Evolutionary conservation across 1,140 invertebrate genomes (phyloP), one percentile per base, ranked within the genome.

Genomic region (Argopecten irradians): DNA sequence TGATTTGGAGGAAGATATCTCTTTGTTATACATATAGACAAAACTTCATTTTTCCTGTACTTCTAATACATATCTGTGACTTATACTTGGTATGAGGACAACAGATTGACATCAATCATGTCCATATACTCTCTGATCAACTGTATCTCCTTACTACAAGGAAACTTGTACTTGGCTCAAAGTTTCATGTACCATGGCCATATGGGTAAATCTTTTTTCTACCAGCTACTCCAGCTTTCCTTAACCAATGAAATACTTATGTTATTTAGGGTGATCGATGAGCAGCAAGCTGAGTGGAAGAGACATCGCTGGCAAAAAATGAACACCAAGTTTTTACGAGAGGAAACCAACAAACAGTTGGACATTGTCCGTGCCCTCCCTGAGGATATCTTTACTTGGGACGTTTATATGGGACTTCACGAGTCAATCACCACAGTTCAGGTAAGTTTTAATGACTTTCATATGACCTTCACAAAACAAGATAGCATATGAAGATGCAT

Each of bases 291-390:
- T 19, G 94, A 95, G 86, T 95, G 95, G 95, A 95, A 95, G 91
- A 85, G 93, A n/a, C 93, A 94, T 87, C 89, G 94, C 13, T 96
- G 95, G 95, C 94, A 95, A 92, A 95, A 95, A 90, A 93, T 95
- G 90, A 94, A 95, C 91, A 95, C 94, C 35, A 93, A 93, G 88
- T 93, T 93, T 82, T 89, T 95, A 36, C 86, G 92, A 34, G 94
- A 95, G 83, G 95, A 95, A 84, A 95, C 94, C 13, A 92, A 93
- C 83, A 95, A 94, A 91, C 95, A 95, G 89, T 82, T 95, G 41
- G 95, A 95, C 8, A 93, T 93, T 82, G 91, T 96, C 13, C 86
- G 93, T 71, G 93, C 88, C 33, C 88, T 96, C 9, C 94, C 95
- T 9, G 93, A 95, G 35, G 94, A 95, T 84, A 92, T 94, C 0